Evolutionary conservation across 1,140 invertebrate genomes (phyloP).

Genomic region (Drosophila repletoides): DNA sequence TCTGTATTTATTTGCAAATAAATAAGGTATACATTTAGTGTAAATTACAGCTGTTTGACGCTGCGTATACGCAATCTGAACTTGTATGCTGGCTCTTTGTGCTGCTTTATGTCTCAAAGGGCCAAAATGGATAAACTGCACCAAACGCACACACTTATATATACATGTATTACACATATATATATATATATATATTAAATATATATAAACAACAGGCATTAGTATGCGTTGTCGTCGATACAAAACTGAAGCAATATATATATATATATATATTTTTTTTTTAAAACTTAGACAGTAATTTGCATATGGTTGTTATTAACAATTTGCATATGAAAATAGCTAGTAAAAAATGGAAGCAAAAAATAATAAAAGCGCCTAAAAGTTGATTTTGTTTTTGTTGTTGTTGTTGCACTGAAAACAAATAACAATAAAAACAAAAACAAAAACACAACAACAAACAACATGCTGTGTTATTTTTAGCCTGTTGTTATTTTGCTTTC

Average conservation of each 20-base stretch:
- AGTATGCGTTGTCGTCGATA: too few species aligned
- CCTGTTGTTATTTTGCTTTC: constrained; percentile 6
- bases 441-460: background rate
- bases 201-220: too few species aligned
- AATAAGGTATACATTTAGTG: too few species aligned
- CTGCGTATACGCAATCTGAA: constrained; percentile 24
- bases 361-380: background rate
- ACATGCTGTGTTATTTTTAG: background rate
- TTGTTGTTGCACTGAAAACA: background rate
- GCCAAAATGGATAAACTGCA: background rate
- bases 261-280: background rate
- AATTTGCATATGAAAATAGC: constrained; percentile 46
- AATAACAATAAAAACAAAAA: background rate
- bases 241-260: too few species aligned
- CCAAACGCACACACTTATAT: too few species aligned
- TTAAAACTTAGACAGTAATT: constrained; percentile 13
- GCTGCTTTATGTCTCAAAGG: background rate
- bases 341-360: background rate
- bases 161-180: too few species aligned
- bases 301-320: constrained; percentile 35
- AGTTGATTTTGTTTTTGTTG: background rate
- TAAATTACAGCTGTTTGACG: background rate
- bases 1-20: background rate
- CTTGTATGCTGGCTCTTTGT: too few species aligned
- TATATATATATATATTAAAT: too few species aligned